A percentile compares a stretch with the other conserved stretches of the same genome.
These are phyloP conservation scores for Philopedon plagiatum DNA, from an alignment of 2,888 invertebrate genomes.

Conservation along the genomic window DNA sequence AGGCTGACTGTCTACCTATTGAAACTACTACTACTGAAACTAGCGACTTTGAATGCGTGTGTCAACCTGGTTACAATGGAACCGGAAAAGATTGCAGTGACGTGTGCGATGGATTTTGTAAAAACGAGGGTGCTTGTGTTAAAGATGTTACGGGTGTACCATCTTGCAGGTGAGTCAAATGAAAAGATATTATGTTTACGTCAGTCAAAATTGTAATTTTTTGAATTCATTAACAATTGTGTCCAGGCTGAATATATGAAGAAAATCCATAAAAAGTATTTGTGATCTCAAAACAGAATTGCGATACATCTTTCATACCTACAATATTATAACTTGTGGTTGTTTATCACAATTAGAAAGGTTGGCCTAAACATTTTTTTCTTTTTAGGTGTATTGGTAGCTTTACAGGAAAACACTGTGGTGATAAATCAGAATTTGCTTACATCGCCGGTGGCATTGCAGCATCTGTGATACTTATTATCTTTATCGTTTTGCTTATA, in stretches of 20 bases:
- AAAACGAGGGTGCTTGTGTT: slow-evolving; percentile 91
- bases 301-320: too few species aligned
- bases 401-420: slow-evolving; percentile 90
- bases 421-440: slow-evolving; percentile 94
- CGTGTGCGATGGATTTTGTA: slow-evolving; percentile 88
- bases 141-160: slow-evolving; percentile 88
- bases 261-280: too few species aligned
- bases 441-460: slow-evolving; percentile 96
- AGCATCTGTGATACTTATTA: slow-evolving; percentile 93
- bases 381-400: slow-evolving; percentile 89
- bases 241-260: too few species aligned
- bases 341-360: too few species aligned
- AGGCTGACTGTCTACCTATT: slow-evolving; percentile 89
- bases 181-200: not conserved
- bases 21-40: too few species aligned
- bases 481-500: slow-evolving; percentile 91
- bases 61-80: slow-evolving; percentile 93
- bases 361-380: too few species aligned
- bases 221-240: too few species aligned
- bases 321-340: too few species aligned
- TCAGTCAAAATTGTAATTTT: not conserved
- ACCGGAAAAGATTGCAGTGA: slow-evolving; percentile 87
- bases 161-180: slow-evolving; percentile 73
- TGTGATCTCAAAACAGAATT: too few species aligned
- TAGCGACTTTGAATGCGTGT: slow-evolving; percentile 90